Conservation (phyloP, 2,113 vertebrate genomes). For the Herpailurus yagouaroundi region DNA sequence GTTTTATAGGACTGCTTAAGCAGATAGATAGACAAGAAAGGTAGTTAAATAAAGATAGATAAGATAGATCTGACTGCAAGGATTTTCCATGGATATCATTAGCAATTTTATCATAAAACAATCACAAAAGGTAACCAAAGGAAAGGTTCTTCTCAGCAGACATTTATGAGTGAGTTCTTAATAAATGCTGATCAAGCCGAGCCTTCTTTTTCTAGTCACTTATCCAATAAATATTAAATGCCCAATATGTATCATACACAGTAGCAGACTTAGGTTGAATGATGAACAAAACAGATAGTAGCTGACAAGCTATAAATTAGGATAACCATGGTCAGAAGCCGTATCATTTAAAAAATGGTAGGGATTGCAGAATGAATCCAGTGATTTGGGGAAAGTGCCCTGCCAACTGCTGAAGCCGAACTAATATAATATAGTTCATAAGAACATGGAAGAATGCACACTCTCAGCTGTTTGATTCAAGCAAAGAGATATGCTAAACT, state of each 20-base stretch:
- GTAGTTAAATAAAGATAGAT: not conserved
- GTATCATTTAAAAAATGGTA: not conserved
- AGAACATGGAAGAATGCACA: not conserved
- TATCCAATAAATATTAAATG: slow-evolving; percentile 30
- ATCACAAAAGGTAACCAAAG: not conserved
- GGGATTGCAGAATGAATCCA: not conserved
- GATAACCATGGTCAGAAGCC: not conserved
- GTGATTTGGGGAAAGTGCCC: not conserved
- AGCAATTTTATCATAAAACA: not conserved
- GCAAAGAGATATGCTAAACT: not conserved
- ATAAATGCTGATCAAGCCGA: not conserved
- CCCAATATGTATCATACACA: not conserved
- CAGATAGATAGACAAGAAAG: not conserved
- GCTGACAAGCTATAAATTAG: not conserved
- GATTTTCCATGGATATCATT: not conserved
- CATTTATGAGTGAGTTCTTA: not conserved
- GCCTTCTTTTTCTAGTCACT: not conserved
- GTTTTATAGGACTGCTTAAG: not conserved
- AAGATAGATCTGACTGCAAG: not conserved
- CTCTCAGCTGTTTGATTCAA: not conserved
- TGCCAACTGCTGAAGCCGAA: slow-evolving; percentile 32
- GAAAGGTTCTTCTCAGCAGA: not conserved
- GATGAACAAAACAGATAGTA: not conserved
- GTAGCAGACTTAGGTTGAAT: not conserved
- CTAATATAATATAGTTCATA: not conserved